phyloP scores from a whole-genome alignment of 1,140 invertebrate species.

The Elymnias hypermnestra region DNA sequence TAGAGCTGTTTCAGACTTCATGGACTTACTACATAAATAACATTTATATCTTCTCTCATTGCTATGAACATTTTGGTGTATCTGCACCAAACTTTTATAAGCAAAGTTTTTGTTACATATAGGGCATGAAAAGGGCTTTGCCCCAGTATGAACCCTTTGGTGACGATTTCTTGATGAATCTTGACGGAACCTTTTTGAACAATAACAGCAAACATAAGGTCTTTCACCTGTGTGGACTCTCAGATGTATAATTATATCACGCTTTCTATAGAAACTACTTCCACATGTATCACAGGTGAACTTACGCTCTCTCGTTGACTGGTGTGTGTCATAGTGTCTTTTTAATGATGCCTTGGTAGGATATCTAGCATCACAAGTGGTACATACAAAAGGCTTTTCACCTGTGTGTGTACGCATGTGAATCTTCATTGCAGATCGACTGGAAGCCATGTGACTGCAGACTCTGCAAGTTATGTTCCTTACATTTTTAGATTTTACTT shows the following conservation, averaged over 20 bases:
- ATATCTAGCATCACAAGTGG: constrained; percentile 78
- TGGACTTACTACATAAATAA: constrained; percentile 48
- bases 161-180: constrained; percentile 56
- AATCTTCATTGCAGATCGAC: constrained; percentile 79
- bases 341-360: constrained; percentile 71
- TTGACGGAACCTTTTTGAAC: constrained; percentile 61
- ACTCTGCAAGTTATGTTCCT: constrained; percentile 41
- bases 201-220: constrained; percentile 77
- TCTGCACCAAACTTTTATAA: constrained; percentile 49
- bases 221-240: constrained; percentile 58
- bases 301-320: constrained; percentile 48
- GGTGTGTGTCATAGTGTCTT: constrained; percentile 72
- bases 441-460: constrained; percentile 40
- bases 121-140: constrained; percentile 54
- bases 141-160: constrained; percentile 54
- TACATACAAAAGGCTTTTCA: constrained; percentile 86
- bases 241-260: no score
- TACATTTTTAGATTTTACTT: constrained; percentile 22
- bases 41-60: constrained; percentile 56
- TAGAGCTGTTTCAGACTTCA: constrained; percentile 52
- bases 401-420: constrained; percentile 88
- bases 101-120: constrained; percentile 61
- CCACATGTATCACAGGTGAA: constrained; percentile 68
- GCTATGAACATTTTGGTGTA: constrained; percentile 72
- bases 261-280: constrained; percentile 60